These are phyloP conservation scores for Platygyra sinensis DNA, from an alignment of 64 coral and sea anemone genomes.

Conservation along the genomic window DNA sequence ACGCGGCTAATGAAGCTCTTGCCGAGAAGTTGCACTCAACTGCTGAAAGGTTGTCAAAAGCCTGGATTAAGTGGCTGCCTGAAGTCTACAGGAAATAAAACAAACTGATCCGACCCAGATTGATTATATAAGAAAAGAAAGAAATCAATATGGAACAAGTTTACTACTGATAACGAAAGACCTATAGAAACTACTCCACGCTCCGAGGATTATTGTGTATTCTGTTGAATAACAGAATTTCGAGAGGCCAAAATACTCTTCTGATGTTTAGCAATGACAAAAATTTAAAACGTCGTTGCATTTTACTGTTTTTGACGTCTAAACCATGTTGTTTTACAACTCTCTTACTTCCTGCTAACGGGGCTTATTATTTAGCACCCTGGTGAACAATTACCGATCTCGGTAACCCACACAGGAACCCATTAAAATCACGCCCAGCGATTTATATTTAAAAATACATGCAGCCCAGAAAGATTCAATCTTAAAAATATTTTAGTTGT, in stretches of 20 bases:
- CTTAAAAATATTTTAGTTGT: background rate
- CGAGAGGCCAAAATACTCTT: too few species aligned
- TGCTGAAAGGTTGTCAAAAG: background rate
- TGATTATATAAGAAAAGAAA: background rate
- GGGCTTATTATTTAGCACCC: too few species aligned
- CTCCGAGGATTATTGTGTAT: too few species aligned
- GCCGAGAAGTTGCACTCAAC: background rate
- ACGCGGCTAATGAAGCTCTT: background rate
- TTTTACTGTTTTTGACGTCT: too few species aligned
- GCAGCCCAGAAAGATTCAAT: background rate
- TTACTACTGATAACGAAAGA: background rate
- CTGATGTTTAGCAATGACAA: too few species aligned
- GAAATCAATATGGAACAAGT: background rate
- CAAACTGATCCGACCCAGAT: background rate
- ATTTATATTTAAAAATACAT: background rate
- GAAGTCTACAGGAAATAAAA: background rate
- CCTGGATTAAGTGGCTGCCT: constrained; percentile 5
- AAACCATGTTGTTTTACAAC: too few species aligned
- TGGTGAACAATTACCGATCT: too few species aligned
- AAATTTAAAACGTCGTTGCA: too few species aligned
- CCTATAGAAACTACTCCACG: too few species aligned
- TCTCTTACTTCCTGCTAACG: too few species aligned
- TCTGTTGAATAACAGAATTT: too few species aligned
- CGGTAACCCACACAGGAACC: too few species aligned
- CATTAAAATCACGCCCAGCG: background rate